A percentile compares a stretch with the other conserved stretches of the same genome.
phyloP scores from a whole-genome alignment of 2,888 invertebrate genomes.

The Arrhopalites spinosus region DNA sequence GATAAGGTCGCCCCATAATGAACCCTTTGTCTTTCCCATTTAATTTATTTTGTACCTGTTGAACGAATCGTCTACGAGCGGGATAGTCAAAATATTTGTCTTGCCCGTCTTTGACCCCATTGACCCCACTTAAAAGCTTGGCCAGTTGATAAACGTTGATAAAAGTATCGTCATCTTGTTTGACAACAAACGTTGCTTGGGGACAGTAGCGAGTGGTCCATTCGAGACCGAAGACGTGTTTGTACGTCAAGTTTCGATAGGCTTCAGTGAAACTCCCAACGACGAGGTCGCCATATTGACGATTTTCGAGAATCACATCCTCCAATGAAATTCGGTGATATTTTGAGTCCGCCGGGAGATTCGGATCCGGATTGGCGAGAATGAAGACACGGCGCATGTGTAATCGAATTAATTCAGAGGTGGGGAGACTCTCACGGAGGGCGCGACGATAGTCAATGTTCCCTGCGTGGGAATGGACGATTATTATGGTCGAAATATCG shows the following conservation, averaged over 20 bases:
- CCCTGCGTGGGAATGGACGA: conserved; percentile 78
- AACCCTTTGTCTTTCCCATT: conserved; percentile 41
- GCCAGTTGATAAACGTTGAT: conserved; percentile 69
- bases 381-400: conserved; percentile 72
- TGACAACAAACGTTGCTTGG: conserved; percentile 69
- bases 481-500: conserved; percentile 44
- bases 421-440: conserved; percentile 70
- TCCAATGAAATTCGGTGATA: not conserved
- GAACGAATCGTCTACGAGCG: not conserved
- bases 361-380: conserved; percentile 66
- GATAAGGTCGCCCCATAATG: conserved; percentile 21
- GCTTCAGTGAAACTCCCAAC: conserved; percentile 79
- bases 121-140: conserved; percentile 60
- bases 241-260: conserved; percentile 78
- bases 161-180: conserved; percentile 82
- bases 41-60: not conserved
- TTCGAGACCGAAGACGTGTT: conserved; percentile 79
- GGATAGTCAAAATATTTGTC: not conserved
- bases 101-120: not conserved
- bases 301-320: conserved; percentile 62
- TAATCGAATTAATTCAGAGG: conserved; percentile 65
- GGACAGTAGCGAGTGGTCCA: conserved; percentile 72
- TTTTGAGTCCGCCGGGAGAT: conserved; percentile 53
- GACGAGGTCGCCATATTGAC: conserved; percentile 70
- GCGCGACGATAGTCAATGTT: conserved; percentile 72